A percentile compares a stretch with the other conserved stretches of the same genome.
These are phyloP conservation scores for Empidonax traillii DNA, from an alignment of 2,113 vertebrate species.

Conservation along the genomic window DNA sequence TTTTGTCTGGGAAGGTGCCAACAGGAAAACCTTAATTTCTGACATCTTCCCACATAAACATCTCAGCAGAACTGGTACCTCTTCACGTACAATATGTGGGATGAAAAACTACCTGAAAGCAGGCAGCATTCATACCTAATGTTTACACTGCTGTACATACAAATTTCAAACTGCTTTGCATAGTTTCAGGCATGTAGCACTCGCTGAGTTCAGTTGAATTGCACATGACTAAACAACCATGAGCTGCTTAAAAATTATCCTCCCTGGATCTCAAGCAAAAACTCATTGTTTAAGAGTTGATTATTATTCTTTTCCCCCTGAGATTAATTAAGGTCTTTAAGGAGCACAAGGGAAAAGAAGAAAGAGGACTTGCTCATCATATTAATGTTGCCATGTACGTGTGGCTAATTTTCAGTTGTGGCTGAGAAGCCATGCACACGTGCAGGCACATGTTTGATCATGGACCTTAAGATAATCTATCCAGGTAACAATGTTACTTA, in stretches of 20 bases:
- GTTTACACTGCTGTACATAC: neutral
- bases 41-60: neutral
- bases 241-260: neutral
- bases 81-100: neutral
- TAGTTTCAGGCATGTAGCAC: neutral
- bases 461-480: neutral
- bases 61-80: neutral
- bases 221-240: neutral
- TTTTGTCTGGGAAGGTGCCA: neutral
- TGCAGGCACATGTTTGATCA: neutral
- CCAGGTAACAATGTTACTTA: neutral
- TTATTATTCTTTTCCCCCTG: neutral
- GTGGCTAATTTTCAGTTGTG: neutral
- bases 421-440: neutral
- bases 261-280: neutral
- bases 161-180: neutral
- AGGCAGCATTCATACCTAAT: neutral
- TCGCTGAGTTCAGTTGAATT: neutral
- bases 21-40: neutral
- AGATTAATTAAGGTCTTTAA: constrained; percentile 16
- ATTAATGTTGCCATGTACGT: neutral
- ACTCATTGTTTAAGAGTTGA: neutral
- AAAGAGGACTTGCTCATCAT: neutral
- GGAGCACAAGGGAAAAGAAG: neutral
- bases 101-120: neutral